Evolutionary conservation across 2,888 invertebrate genomes (phyloP), one percentile per base, ranked within the genome.

Genomic region (Diaprepes abbreviatus): DNA sequence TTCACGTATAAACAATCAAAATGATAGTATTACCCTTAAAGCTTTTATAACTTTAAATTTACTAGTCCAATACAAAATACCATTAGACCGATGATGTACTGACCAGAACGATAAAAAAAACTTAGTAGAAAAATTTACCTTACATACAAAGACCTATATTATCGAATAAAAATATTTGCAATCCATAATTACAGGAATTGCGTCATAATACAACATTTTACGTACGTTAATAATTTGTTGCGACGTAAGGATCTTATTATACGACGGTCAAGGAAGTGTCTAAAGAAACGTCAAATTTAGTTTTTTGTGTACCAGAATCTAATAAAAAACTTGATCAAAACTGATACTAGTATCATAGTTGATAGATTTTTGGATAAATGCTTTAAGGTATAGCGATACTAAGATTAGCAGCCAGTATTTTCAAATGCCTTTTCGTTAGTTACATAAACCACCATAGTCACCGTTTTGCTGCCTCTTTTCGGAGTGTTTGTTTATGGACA

Each of bases 281-380:
- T 57, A 45, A 45, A 36, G 33, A 48, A 66, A 66, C 31, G 66
- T 58, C 66, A 66, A 58, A 58, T 58, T 58, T 16, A 19, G 38
- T 63, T 66, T 66, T 66, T 66, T 66, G 66, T 66, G 28, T 21
- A 66, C 48, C 58, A 66, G 58, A 66, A 66, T 66, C 50, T 48
- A 57, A 17, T 35, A 54, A 50, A 38, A 66, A 66, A 65, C 14
- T 14, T 14, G 28, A 9, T 28, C n/a, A 28, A 28, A 50, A 16
- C 28, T 16, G 28, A 12, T 31, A 14, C 7, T 28, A 9, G 28
- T 50, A 50, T 4, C 7, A 28, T 28, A 50, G 14, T 28, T 28
- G 28, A 0, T 50, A 14, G 14, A 0, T n/a, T 28, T 7, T 28
- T 14, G 14, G 28, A 9, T 5, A 9, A 50, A 14, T 16, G 7